A percentile compares a stretch with the other conserved stretches of the same genome.
These are phyloP conservation scores for Prionailurus bengalensis DNA, from an alignment of 2,113 vertebrate species.

Conservation along the genomic window DNA sequence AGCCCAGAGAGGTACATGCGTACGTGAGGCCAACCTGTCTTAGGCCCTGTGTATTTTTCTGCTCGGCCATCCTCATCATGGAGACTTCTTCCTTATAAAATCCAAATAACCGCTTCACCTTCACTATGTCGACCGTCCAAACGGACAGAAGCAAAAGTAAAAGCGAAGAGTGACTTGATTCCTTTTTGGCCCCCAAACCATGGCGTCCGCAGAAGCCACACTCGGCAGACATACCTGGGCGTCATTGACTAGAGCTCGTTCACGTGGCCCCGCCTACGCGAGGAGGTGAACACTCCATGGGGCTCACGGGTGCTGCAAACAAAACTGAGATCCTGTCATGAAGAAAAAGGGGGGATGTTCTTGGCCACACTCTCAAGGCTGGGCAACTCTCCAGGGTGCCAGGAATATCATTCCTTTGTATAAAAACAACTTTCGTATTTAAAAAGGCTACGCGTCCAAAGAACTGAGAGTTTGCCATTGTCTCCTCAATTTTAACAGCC, in stretches of 20 bases:
- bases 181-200: neutral
- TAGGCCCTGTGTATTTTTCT: neutral
- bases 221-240: rapidly evolving
- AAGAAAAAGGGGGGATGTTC: neutral
- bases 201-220: rapidly evolving
- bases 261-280: rapidly evolving
- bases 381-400: neutral
- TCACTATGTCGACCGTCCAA: neutral
- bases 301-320: neutral
- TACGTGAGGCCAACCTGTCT: rapidly evolving
- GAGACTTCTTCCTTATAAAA: neutral
- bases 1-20: neutral
- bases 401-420: neutral
- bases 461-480: neutral
- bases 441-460: neutral
- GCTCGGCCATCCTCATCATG: neutral
- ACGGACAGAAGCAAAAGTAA: neutral
- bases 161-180: neutral
- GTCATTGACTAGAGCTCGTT: rapidly evolving
- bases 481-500: neutral
- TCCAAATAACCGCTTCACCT: neutral
- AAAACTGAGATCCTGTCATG: neutral
- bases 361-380: neutral
- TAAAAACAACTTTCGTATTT: neutral
- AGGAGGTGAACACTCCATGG: too few relatives aligned